A percentile compares a stretch with the other conserved stretches of the same genome.
Evolutionary conservation across 2,888 invertebrate species (phyloP).

Genomic region (Drosophila hamatofila): DNA sequence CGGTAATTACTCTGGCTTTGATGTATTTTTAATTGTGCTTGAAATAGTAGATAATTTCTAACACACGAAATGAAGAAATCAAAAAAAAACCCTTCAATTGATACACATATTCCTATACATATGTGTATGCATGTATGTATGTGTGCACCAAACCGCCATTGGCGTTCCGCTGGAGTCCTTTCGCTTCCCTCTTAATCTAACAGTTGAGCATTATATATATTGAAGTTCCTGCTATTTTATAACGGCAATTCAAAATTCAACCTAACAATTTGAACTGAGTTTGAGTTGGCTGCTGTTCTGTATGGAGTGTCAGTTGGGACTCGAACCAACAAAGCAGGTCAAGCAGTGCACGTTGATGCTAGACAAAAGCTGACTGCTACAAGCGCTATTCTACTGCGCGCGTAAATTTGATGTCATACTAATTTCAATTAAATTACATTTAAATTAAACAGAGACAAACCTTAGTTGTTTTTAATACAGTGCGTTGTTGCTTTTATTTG

Average conservation of each 20-base stretch:
- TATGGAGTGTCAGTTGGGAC: not conserved
- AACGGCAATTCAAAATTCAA: no score
- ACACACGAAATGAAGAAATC: not conserved
- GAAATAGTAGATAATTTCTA: no score
- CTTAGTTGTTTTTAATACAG: slow-evolving; percentile 60
- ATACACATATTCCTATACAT: not conserved
- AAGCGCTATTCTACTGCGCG: not conserved
- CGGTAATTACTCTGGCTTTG: not conserved
- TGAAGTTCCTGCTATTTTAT: no score
- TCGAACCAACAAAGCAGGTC: not conserved
- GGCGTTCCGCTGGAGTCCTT: no score
- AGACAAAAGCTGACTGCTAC: slow-evolving; percentile 15
- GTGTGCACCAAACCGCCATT: no score
- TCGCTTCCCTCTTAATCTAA: no score
- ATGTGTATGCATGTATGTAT: no score
- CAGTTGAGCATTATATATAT: no score
- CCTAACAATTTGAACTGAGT: not conserved
- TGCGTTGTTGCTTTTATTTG: slow-evolving; percentile 65
- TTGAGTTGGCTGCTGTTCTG: slow-evolving; percentile 4
- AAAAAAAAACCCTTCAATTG: not conserved
- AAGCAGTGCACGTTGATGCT: not conserved
- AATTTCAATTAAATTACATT: not conserved
- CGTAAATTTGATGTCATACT: not conserved
- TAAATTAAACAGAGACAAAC: not conserved
- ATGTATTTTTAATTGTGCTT: not conserved